Evolutionary conservation across 2,888 invertebrate species (phyloP), one percentile per base, ranked within the genome.

Genomic region (Drosophila setosimentum): DNA sequence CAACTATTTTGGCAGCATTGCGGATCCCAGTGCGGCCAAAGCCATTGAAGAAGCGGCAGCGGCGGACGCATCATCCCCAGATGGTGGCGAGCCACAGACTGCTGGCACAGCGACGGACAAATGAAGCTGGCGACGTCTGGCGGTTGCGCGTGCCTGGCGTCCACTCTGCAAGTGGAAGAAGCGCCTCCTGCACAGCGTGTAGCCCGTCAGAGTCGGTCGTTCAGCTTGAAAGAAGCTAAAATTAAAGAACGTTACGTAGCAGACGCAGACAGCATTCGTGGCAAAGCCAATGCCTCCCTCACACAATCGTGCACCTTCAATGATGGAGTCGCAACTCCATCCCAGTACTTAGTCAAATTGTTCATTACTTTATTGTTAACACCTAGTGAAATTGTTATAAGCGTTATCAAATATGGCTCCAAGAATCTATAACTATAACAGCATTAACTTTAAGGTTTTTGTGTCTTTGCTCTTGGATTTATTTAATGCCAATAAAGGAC

Each of bases 1-100:
- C 57, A 80, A 84, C 18, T 92, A 92, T 63, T 92, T 91, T 78
- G 92, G 91, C 70, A 83, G 91, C 67, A 76, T 76, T 48, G 72
- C 80, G 37, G 85, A 87, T 82, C 87, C 90, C 71, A 86, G 76
- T 65, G 87, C 88, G 10, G 53, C 78, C 66, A 88, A 73, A 73
- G 87, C 87, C 53, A 82, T 90, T 55, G 87, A 87, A 77, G 80
- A 73, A 30, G 63, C 72, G 2, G 78, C 69, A n/a, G 65, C 72
- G 1, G 61, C 29, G n/a, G 40, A 55, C 32, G 73, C 69, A 13
- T 55, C 55, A 51, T 53, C 68, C 40, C 66, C 27, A 13, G 67
- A 82, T 73, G 87, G 82, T 80, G 90, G 76, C 73, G 70, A 73
- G 80, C 81, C 55, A 16, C 63, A 64, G 77, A 68, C 89, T 83